Evolutionary conservation across 2,888 invertebrate species (phyloP).

Genomic region (Chrysotoxum bicinctum): DNA sequence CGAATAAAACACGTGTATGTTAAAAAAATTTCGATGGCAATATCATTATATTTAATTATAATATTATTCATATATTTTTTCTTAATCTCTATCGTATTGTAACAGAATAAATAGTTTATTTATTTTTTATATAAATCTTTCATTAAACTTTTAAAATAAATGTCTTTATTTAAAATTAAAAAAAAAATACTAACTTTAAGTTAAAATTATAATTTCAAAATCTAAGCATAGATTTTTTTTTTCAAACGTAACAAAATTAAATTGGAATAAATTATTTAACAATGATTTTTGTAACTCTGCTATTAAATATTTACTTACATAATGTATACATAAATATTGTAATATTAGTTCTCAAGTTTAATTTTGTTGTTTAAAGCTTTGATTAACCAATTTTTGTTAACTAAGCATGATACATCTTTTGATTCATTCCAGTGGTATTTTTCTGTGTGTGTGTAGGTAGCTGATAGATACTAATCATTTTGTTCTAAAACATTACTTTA

Average conservation of each 20-base stretch:
- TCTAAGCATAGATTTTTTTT: background rate
- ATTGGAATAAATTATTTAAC: conserved; percentile 11
- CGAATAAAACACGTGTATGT: conserved; percentile 30
- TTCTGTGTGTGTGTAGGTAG: background rate
- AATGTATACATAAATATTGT: background rate
- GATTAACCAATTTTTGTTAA: background rate
- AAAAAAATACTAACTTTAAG: background rate
- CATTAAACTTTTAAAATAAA: conserved; percentile 10
- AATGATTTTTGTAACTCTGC: background rate
- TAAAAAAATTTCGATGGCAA: conserved; percentile 58
- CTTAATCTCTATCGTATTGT: conserved; percentile 28
- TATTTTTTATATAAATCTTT: background rate
- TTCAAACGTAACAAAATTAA: background rate
- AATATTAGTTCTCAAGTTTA: background rate
- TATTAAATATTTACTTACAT: background rate
- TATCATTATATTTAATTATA: conserved; percentile 40
- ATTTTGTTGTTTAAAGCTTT: background rate
- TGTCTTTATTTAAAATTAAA: conserved; percentile 16
- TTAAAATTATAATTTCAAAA: background rate
- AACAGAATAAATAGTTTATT: conserved; percentile 20
- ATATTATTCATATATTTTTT: conserved; percentile 7
- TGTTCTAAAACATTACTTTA: conserved; percentile 49
- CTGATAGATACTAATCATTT: background rate
- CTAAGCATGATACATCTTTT: background rate
- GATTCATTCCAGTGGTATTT: background rate